Conservation (phyloP, 2,888 invertebrate genomes). For the Dione juno region DNA sequence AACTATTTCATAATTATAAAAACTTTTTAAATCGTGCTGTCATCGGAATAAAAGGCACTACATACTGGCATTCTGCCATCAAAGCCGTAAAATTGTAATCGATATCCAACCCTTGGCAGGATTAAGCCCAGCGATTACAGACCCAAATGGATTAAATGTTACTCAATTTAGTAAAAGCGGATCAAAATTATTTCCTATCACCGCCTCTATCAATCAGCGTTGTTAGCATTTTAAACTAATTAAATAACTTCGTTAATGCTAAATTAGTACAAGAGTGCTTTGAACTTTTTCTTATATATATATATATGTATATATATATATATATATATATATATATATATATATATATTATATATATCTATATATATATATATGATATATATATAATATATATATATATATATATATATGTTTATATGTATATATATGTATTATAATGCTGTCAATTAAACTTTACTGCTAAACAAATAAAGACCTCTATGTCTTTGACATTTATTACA, state of each 20-base stretch:
- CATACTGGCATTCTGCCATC: conserved; percentile 33
- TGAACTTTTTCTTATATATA: not conserved
- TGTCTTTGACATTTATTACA: no score
- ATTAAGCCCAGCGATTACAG: conserved; percentile 43
- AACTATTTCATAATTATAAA: not conserved
- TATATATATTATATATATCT: no score
- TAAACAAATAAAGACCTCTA: no score
- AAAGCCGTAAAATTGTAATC: conserved; percentile 41
- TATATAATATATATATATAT: no score
- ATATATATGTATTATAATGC: no score
- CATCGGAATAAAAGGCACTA: conserved; percentile 3
- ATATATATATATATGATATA: no score
- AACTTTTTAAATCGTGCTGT: not conserved
- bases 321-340: no score
- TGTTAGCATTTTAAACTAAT: conserved; percentile 19
- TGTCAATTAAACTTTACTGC: no score
- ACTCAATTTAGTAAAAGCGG: conserved; percentile 41
- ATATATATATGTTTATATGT: no score
- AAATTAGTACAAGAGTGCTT: not conserved
- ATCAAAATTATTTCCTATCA: conserved; percentile 30
- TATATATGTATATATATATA: not conserved
- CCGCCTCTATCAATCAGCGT: conserved; percentile 23
- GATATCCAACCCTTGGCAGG: conserved; percentile 39
- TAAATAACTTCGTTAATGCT: not conserved
- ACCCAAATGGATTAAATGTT: conserved; percentile 47